Base-by-base conservation (phyloP, 2,113 vertebrate species). In the Chinchilla lanigera region DNA sequence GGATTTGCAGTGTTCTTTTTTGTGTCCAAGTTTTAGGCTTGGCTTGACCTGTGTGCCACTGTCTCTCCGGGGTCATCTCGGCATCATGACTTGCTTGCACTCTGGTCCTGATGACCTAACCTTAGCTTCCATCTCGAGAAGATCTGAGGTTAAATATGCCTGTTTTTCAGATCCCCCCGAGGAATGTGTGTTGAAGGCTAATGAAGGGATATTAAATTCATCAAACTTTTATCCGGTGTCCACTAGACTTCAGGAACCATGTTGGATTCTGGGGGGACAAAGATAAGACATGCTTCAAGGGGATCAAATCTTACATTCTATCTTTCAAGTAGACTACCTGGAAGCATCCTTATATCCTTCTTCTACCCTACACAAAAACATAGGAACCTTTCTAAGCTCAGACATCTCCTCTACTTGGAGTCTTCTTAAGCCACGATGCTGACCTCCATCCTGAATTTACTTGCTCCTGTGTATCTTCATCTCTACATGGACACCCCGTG, bases 71-170 rank as follows among this genome's bases (percentile, higher is more conserved):
- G n/a, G 24, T 69, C 33, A 24, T n/a, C 5, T 67, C 84, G 80
- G 61, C 50, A 56, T 58, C 16, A 16, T 9, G 4, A 1, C 24
- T 93, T n/a, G 73, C 44, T 95, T 78, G 47, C 60, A 58, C n/a
- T 54, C 12, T 93, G 73, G 38, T 86, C 77, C 47, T 80, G 80
- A 71, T 90, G 75, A 78, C 44, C 63, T 82, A 84, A 86, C n/a
- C 71, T 93, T 63, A 60, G 17, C 82, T 96, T 92, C 35, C 47
- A 63, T 81, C 47, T 85, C 56, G 71, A 81, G 91, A 84, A n/a
- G 67, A 65, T 1, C 9, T 50, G 69, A 60, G 38, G 30, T 92
- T 82, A 78, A 65, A 81, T 77, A 77, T 9, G 14, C 26, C 3
- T 4, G 44, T 10, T 86, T 94, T 89, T 30, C 3, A 75, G 85